A percentile compares a stretch with the other conserved stretches of the same genome.
These are phyloP conservation scores for Ethmia dodecea DNA, from an alignment of 2,888 invertebrate genomes.

Conservation along the genomic window DNA sequence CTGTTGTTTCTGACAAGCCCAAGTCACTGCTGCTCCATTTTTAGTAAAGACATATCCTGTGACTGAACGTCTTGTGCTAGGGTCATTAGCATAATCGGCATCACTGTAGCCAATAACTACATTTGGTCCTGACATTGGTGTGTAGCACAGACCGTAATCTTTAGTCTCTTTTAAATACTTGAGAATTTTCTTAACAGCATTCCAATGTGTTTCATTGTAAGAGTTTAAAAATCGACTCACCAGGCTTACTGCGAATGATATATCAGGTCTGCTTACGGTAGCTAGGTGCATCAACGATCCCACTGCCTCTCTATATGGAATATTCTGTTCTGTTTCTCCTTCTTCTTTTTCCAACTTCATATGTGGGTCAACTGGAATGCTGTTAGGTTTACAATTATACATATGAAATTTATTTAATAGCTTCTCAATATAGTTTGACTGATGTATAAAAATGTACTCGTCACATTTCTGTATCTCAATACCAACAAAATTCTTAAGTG, in stretches of 20 bases:
- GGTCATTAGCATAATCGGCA: constrained; percentile 14
- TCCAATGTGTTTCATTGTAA: constrained; percentile 13
- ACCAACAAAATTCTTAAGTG: too few species aligned
- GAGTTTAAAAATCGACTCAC: constrained; percentile 17
- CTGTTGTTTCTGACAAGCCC: constrained; percentile 3
- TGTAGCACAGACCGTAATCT: background rate
- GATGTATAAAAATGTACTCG: background rate
- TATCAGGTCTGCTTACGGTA: constrained; percentile 17
- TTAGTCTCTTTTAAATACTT: background rate
- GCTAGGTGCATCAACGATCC: constrained; percentile 17
- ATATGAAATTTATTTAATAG: too few species aligned
- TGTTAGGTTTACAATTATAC: too few species aligned
- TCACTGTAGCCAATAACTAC: constrained; percentile 13
- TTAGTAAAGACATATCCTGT: constrained; percentile 1
- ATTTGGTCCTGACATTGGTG: background rate
- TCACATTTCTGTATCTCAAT: constrained; percentile 6
- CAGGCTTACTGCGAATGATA: constrained; percentile 16
- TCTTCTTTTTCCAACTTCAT: background rate
- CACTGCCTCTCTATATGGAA: constrained; percentile 19
- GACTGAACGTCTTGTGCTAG: background rate
- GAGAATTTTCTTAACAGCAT: constrained; percentile 14
- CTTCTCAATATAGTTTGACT: background rate
- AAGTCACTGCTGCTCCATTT: constrained; percentile 5
- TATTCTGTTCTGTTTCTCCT: constrained; percentile 1
- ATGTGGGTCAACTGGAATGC: background rate